Evolutionary conservation across 2,888 invertebrate species (phyloP).

Genomic region (Ferrisia virgata): DNA sequence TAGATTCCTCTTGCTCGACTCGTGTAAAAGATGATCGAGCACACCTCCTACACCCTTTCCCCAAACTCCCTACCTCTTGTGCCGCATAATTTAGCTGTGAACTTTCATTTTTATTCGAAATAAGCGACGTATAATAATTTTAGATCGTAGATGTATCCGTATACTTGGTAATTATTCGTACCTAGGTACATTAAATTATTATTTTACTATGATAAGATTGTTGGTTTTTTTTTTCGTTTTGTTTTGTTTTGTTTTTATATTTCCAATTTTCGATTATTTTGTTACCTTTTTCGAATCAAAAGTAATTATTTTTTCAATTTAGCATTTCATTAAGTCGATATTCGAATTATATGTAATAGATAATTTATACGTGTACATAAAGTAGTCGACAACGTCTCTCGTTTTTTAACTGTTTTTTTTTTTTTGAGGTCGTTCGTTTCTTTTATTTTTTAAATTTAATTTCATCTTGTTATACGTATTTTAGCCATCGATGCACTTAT

Average conservation of each 20-base stretch:
- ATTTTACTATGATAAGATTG: neutral
- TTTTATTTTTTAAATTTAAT: no score
- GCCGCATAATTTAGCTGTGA: constrained; percentile 11
- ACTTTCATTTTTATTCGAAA: constrained; percentile 13
- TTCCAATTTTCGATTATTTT: neutral
- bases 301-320: neutral
- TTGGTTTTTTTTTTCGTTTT: neutral
- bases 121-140: neutral
- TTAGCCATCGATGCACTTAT: no score
- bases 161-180: no score
- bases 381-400: no score
- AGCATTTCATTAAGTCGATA: no score
- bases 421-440: no score
- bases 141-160: neutral
- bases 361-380: no score
- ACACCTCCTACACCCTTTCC: neutral
- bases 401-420: no score
- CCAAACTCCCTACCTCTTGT: neutral
- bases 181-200: neutral
- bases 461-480: no score
- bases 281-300: neutral
- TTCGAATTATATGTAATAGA: no score
- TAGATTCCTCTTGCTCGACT: neutral
- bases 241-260: no score
- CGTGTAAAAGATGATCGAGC: no score